Evolutionary conservation across 1,140 invertebrate genomes (phyloP).

Genomic region (Neomicropteryx cornuta): DNA sequence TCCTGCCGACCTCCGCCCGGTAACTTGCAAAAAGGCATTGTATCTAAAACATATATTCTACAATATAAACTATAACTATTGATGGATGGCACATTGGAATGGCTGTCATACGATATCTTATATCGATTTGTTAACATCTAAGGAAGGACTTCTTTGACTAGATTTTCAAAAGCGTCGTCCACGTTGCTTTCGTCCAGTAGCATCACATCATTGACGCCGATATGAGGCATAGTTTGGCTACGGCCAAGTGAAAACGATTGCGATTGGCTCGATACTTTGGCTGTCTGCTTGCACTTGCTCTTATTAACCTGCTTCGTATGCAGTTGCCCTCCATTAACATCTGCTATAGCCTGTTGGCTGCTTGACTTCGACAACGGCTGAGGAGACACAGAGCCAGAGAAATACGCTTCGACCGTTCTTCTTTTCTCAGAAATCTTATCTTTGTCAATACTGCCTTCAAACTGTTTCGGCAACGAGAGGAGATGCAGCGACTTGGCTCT

Average conservation of each 20-base stretch:
- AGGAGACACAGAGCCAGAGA: slow-evolving; percentile 38
- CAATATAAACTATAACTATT: slow-evolving; percentile 14
- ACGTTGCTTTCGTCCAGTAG: slow-evolving; percentile 58
- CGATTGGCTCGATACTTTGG: slow-evolving; percentile 35
- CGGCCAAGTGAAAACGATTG: slow-evolving; percentile 41
- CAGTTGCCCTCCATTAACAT: slow-evolving; percentile 6
- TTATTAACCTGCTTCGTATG: slow-evolving; percentile 18
- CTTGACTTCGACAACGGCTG: slow-evolving; percentile 16
- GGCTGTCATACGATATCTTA: too few species aligned
- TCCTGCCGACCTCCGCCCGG: too few species aligned
- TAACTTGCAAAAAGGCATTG: too few species aligned
- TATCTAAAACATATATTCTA: too few species aligned
- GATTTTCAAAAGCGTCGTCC: slow-evolving; percentile 64
- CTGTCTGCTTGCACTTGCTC: slow-evolving; percentile 34
- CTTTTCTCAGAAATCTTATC: slow-evolving; percentile 63
- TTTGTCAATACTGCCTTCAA: slow-evolving; percentile 62
- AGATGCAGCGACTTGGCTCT: slow-evolving; percentile 63
- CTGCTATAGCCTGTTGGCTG: slow-evolving; percentile 13
- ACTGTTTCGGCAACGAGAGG: slow-evolving; percentile 60
- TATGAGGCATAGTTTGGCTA: slow-evolving; percentile 63
- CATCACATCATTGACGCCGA: slow-evolving; percentile 47
- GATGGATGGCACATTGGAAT: slow-evolving; percentile 16
- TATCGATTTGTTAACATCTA: too few species aligned
- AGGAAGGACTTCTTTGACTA: slow-evolving; percentile 47
- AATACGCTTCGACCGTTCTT: slow-evolving; percentile 70